phyloP scores from a whole-genome alignment of 2,113 vertebrate genomes.

The Spermophilus dauricus region DNA sequence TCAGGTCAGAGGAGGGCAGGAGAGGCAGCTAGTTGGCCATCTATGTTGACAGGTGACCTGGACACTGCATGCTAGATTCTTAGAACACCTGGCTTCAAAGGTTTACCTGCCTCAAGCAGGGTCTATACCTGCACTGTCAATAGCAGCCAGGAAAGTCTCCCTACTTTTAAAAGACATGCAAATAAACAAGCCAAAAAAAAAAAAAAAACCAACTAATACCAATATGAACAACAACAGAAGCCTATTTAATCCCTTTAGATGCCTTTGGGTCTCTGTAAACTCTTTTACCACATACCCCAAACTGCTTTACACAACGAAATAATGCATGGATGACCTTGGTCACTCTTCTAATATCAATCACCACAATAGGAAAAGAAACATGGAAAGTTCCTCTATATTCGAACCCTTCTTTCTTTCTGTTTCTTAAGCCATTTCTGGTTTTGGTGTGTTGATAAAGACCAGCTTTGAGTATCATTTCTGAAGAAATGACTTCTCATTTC shows the following conservation, averaged over 20 bases:
- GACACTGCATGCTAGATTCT: not conserved
- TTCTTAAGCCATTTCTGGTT: constrained; percentile 17
- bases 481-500: not conserved
- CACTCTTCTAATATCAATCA: not conserved
- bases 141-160: not conserved
- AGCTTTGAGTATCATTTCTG: not conserved
- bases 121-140: not conserved
- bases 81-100: not conserved
- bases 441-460: not conserved
- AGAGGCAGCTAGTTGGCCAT: not conserved
- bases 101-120: not conserved
- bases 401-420: not conserved
- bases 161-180: not conserved
- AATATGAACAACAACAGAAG: not conserved
- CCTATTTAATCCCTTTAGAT: not conserved
- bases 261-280: not conserved
- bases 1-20: not conserved
- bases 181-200: not conserved
- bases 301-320: not conserved
- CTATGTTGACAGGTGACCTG: not conserved
- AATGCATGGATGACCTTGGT: not conserved
- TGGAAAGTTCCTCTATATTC: not conserved
- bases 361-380: not conserved
- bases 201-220: not conserved
- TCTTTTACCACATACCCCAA: not conserved